A percentile compares a stretch with the other conserved stretches of the same genome.
phyloP scores from a whole-genome alignment of 2,113 vertebrate species.

The Catharus bicknelli region DNA sequence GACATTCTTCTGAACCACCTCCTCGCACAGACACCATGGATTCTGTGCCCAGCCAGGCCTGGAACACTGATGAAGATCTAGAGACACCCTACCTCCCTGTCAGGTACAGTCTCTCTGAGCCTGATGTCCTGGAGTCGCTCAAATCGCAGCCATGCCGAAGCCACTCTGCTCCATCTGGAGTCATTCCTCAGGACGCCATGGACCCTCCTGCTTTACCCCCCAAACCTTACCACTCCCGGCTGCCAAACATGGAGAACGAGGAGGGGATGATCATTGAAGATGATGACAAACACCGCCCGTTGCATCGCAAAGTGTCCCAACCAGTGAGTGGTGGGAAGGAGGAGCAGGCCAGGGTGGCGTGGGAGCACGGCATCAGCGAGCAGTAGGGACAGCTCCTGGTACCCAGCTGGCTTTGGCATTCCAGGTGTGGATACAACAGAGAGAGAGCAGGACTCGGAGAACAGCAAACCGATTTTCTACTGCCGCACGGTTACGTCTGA shows the following conservation, averaged over 20 bases:
- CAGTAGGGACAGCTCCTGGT: constrained; percentile 76
- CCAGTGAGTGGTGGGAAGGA: constrained; percentile 84
- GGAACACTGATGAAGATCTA: constrained; percentile 88
- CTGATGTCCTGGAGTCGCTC: constrained; percentile 87
- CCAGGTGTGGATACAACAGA: constrained; percentile 42
- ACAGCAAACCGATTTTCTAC: constrained; percentile 58
- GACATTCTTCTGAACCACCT: constrained; percentile 81
- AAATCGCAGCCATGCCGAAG: constrained; percentile 92
- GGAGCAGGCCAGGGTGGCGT: constrained; percentile 87
- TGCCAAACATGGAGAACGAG: constrained; percentile 78
- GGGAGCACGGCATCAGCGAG: constrained; percentile 91
- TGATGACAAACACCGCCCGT: constrained; percentile 83
- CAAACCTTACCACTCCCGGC: constrained; percentile 87
- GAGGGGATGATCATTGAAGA: constrained; percentile 86
- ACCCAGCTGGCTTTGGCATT: constrained; percentile 37
- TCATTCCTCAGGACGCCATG: constrained; percentile 84
- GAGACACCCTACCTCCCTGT: constrained; percentile 91
- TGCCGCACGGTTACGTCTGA: constrained; percentile 70
- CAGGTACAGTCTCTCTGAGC: constrained; percentile 90
- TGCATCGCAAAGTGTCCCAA: constrained; percentile 87
- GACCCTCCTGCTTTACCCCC: constrained; percentile 82
- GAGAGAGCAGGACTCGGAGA: constrained; percentile 58
- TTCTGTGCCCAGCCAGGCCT: constrained; percentile 90
- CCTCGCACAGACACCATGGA: constrained; percentile 90
- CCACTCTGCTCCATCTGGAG: constrained; percentile 86